Evolutionary conservation across 2,888 invertebrate genomes (phyloP), one percentile per base, ranked within the genome.

Genomic region (Eilema sororculum): DNA sequence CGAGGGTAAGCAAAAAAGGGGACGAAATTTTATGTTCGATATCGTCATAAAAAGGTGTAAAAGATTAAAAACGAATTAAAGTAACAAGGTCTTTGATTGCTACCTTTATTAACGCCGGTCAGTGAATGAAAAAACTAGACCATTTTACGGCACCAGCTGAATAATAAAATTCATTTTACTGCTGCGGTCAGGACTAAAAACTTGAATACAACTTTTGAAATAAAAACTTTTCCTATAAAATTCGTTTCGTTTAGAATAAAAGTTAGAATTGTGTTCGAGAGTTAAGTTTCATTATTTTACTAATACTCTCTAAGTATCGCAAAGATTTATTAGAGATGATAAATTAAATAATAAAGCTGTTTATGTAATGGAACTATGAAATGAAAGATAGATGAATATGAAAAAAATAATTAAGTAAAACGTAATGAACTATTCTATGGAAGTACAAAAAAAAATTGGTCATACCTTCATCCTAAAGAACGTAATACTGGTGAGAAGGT

Each of bases 391-490:
- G 12, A 37, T 12, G 10, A 37, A 37, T 37, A 37, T 37, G 3
- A 37, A 12, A 12, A 37, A 37, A 37, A 37, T 12, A 37, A 37
- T 12, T 1, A 10, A 12, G 5, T 12, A 37, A 37, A 37, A 37
- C 33, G 33, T 46, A 5, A 20, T 46, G 16, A 5, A 5, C 46
- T 46, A 46, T 16, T 20, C 46, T 20, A 0, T 56, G 5, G 20
- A 56, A 12, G 6, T 30, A 13, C 13, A 28, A 58, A n/a, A 30
- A 30, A 12, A 9, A n/a, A 20, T 46, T 52, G 16, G 24, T 22
- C 20, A 57, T 90, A 97, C 98, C 97, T 99, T 99, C 99, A 99
- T 99, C 80, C 99, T 97, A 96, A 99, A 99, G 97, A 99, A 99
- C 67, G 99, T 99, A 83, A 99, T 99, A 89, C 99, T 99, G 64